phyloP scores from a whole-genome alignment of 2,888 invertebrate genomes.

The Pyrocoelia pectoralis region DNA sequence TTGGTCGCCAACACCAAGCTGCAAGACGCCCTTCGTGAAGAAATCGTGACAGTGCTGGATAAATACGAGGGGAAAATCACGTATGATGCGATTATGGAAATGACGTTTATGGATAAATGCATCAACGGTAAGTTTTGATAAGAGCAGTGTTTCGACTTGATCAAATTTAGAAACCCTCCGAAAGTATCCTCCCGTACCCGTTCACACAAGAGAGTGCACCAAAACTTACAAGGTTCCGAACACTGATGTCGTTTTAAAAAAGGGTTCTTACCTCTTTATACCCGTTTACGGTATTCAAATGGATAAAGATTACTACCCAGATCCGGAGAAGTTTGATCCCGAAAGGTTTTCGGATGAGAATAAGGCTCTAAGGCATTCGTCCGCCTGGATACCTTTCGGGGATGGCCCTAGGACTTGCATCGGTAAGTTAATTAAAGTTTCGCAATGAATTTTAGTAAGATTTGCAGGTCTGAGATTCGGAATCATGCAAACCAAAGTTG shows the following conservation, averaged over 20 bases:
- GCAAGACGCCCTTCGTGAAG: conserved; percentile 58
- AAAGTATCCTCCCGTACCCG: conserved; percentile 49
- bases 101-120: conserved; percentile 62
- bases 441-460: not conserved
- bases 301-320: conserved; percentile 45
- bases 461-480: conserved; percentile 16
- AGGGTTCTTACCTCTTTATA: conserved; percentile 47
- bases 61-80: conserved; percentile 50
- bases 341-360: conserved; percentile 25
- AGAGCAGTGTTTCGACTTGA: not conserved
- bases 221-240: conserved; percentile 40
- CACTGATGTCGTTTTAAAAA: conserved; percentile 35
- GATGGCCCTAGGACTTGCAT: conserved; percentile 67
- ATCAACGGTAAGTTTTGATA: conserved; percentile 51
- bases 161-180: conserved; percentile 52
- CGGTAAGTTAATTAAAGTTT: conserved; percentile 45
- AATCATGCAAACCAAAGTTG: conserved; percentile 15
- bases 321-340: conserved; percentile 30
- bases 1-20: conserved; percentile 59
- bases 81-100: conserved; percentile 60
- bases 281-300: conserved; percentile 52
- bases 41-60: conserved; percentile 54
- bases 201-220: conserved; percentile 38
- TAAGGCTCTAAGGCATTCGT: conserved; percentile 44
- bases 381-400: conserved; percentile 66